Base-by-base conservation (phyloP, 2,113 vertebrate species). In the Scomber colias region DNA sequence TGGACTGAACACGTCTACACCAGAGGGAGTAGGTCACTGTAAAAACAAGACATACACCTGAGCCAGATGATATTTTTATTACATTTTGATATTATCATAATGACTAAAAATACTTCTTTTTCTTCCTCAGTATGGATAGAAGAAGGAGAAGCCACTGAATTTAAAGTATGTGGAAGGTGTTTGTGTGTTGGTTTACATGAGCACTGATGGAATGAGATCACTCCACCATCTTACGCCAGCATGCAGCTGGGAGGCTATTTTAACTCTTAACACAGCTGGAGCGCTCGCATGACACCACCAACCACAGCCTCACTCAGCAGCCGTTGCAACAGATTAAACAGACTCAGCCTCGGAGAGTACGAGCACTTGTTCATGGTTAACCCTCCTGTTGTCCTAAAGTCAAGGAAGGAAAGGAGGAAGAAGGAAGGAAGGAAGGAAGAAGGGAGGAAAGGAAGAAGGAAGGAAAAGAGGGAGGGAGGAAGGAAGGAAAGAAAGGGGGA, bases 181-280 rank as follows among this genome's bases (percentile, higher is more conserved):
- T 63, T 70, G 60, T 65, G 53, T 51, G 66, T 65, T 65, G 82
- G 65, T 69, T 75, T 53, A 46, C 15, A 56, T 49, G 53, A 53
- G 19, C 59, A 5, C 71, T 48, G 46, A 49, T 64, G 50, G 24
- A 77, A 69, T n/a, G 44, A 57, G 54, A 61, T 40, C 0, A 2
- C 59, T 16, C 24, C 12, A 10, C 48, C 30, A 17, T 48, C 15
- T 11, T 30, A 53, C 49, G 49, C 75, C 80, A 53, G 48, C 19
- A 2, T 74, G 49, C 77, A 86, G 81, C 76, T 79, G 81, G 9
- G 31, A 68, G 70, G 27, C 80, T 81, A 60, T 83, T 90, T 90
- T 77, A 87, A 63, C 59, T 54, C 69, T 63, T 40, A 53, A 31
- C 62, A 50, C 82, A 82, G 82, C 82, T 80, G 79, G 74, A 77